Evolutionary conservation across 2,113 vertebrate species (phyloP).

Genomic region (Raphicerus campestris): DNA sequence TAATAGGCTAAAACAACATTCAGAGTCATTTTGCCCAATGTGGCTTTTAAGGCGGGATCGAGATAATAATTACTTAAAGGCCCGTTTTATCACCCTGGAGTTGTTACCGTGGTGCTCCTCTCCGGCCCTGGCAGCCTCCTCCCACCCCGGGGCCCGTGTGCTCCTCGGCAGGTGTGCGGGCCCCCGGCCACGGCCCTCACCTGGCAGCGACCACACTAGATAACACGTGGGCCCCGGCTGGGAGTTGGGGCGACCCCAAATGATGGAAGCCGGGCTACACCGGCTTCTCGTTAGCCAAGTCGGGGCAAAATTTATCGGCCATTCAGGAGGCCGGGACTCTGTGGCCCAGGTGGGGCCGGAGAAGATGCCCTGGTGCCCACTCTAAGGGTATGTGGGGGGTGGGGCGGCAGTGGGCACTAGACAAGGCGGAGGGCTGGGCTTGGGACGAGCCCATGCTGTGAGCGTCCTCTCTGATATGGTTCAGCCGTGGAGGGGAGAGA

Average conservation of each 20-base stretch:
- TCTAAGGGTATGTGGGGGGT: accelerated
- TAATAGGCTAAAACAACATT: conserved; percentile 69
- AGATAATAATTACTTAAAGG: conserved; percentile 58
- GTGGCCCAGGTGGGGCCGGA: accelerated
- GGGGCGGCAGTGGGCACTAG: accelerated
- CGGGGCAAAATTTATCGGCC: background rate
- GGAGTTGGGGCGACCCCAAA: background rate
- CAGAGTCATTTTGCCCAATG: conserved; percentile 54
- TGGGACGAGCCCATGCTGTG: background rate
- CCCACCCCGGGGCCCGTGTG: accelerated
- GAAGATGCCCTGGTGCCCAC: background rate
- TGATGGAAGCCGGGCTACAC: background rate
- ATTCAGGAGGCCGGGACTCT: accelerated
- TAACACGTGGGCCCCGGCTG: accelerated
- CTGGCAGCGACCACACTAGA: no score
- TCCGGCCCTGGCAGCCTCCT: background rate
- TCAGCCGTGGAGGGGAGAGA: background rate
- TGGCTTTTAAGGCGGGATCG: conserved; percentile 58
- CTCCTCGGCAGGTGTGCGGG: accelerated
- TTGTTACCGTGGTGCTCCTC: background rate
- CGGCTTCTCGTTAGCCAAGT: background rate
- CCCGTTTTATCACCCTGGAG: conserved; percentile 43
- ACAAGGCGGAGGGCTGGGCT: accelerated
- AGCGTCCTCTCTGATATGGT: background rate
- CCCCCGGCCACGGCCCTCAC: accelerated